Evolutionary conservation across 2,888 invertebrate genomes (phyloP).

Genomic region (Drosophila imparisetae): DNA sequence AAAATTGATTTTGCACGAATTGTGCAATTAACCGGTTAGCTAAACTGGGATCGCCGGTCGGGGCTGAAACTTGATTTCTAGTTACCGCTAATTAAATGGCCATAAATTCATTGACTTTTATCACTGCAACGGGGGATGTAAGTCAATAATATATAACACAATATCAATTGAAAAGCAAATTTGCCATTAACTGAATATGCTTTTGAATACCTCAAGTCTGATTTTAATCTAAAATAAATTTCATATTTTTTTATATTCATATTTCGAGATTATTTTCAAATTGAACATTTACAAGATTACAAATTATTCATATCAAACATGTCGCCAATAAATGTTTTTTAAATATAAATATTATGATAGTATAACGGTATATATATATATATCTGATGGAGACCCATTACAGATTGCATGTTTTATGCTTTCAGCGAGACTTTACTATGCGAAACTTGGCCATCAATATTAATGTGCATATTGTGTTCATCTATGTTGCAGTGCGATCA

Average conservation of each 20-base stretch:
- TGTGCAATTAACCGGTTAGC: constrained; percentile 71
- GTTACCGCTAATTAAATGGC: constrained; percentile 47
- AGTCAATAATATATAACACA: constrained; percentile 23
- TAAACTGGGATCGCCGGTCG: background rate
- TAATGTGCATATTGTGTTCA: constrained; percentile 5
- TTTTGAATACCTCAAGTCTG: too few species aligned
- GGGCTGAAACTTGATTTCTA: constrained; percentile 39
- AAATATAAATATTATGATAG: background rate
- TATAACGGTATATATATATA: background rate
- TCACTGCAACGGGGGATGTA: constrained; percentile 36
- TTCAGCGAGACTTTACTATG: too few species aligned
- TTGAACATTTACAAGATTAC: background rate
- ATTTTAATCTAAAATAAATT: background rate
- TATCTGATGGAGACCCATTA: background rate
- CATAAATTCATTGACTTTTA: constrained; percentile 60
- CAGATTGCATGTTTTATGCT: background rate
- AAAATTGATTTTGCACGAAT: constrained; percentile 69
- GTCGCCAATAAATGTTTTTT: background rate
- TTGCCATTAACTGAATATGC: constrained; percentile 8
- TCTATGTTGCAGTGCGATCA: constrained; percentile 7
- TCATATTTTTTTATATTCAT: background rate
- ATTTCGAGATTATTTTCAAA: background rate
- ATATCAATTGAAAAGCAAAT: constrained; percentile 26
- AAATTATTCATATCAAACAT: background rate
- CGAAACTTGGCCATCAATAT: background rate